Percentiles rank a stretch among this genome's conserved stretches.
Conservation (phyloP, 2,888 invertebrate genomes). For the Sarcophaga carnaria region DNA sequence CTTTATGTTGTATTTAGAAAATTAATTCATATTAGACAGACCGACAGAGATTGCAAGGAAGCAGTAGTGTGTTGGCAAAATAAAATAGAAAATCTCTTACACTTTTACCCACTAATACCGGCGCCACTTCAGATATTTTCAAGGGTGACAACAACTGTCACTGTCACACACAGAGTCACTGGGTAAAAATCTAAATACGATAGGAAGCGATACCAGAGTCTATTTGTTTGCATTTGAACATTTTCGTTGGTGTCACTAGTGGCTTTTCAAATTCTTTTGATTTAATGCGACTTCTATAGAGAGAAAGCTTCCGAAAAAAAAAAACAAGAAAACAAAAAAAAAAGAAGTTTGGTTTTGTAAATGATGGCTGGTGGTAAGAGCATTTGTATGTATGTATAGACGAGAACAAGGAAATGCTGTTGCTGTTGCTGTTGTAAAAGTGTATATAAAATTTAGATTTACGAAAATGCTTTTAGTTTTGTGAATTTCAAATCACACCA, state of each 20-base stretch:
- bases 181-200: background rate
- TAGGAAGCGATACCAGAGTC: no score
- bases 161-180: constrained; percentile 59
- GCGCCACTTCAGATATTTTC: constrained; percentile 40
- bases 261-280: constrained; percentile 51
- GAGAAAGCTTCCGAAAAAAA: no score
- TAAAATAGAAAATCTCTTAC: constrained; percentile 34
- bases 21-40: constrained; percentile 53
- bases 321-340: no score
- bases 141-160: constrained; percentile 67
- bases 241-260: constrained; percentile 35
- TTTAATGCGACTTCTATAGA: constrained; percentile 59
- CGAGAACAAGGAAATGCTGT: no score
- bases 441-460: constrained; percentile 60
- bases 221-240: background rate
- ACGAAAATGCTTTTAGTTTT: constrained; percentile 78
- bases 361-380: constrained; percentile 52
- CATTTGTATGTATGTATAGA: no score
- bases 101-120: constrained; percentile 25
- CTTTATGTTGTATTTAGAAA: constrained; percentile 38
- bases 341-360: constrained; percentile 28
- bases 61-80: background rate
- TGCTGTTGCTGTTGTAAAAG: constrained; percentile 1
- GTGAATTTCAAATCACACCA: constrained; percentile 79
- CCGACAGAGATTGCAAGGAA: background rate